Evolutionary conservation across 2,113 vertebrate genomes (phyloP).

Genomic region (Sorex fumeus): DNA sequence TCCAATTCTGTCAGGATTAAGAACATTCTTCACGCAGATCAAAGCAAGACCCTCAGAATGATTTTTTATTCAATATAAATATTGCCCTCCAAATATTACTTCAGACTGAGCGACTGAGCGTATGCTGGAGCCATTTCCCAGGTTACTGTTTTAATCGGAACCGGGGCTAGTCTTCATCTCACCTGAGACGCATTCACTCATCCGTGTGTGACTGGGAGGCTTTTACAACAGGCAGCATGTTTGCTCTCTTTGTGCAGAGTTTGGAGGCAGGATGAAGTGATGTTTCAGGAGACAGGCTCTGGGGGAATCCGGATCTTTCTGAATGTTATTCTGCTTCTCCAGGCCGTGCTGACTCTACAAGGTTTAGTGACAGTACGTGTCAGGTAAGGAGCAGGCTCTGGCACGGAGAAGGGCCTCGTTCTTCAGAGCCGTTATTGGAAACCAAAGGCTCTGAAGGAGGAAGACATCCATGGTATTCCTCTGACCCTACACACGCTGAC

Average conservation of each 20-base stretch:
- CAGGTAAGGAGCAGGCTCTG: not conserved
- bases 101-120: slow-evolving; percentile 40
- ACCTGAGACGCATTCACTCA: not conserved
- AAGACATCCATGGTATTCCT: not conserved
- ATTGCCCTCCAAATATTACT: slow-evolving; percentile 42
- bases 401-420: too few relatives aligned
- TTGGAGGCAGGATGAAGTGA: not conserved
- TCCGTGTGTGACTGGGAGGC: not conserved
- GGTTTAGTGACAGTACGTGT: not conserved
- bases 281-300: not conserved
- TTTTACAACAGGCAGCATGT: fast-evolving
- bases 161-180: not conserved
- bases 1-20: slow-evolving; percentile 64
- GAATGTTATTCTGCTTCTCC: not conserved
- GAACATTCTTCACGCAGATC: slow-evolving; percentile 62
- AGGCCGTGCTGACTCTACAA: not conserved
- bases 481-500: not conserved
- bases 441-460: not conserved
- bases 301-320: not conserved
- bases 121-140: not conserved
- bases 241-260: not conserved
- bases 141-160: not conserved
- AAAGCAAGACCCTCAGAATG: slow-evolving; percentile 71
- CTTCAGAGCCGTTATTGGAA: not conserved
- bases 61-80: slow-evolving; percentile 50